Percentiles rank a stretch among this genome's conserved stretches.
These are phyloP conservation scores for Coleophora flavipennella DNA, from an alignment of 2,888 invertebrate species.

Conservation along the genomic window DNA sequence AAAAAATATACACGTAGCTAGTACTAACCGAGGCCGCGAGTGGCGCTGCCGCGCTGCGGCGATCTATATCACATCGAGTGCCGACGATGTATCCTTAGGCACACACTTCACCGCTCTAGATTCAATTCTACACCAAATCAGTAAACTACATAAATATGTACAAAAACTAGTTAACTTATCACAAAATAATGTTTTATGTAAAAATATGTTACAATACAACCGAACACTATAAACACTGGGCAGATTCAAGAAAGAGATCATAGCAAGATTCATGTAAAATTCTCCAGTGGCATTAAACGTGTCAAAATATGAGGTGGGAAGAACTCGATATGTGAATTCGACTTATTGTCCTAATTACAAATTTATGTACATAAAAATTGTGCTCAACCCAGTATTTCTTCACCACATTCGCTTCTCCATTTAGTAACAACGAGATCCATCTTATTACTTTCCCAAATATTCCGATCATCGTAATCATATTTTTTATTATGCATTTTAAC, in stretches of 20 bases:
- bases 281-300: conserved; percentile 32
- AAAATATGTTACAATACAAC: conserved; percentile 47
- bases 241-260: conserved; percentile 70
- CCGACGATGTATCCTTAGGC: conserved; percentile 25
- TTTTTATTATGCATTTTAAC: conserved; percentile 20
- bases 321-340: conserved; percentile 60
- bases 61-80: conserved; percentile 56
- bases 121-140: conserved; percentile 30
- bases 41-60: conserved; percentile 35
- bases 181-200: conserved; percentile 55
- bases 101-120: conserved; percentile 53
- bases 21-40: conserved; percentile 35
- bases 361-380: conserved; percentile 52
- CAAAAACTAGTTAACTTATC: conserved; percentile 59
- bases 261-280: conserved; percentile 62
- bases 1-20: conserved; percentile 49
- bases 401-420: conserved; percentile 29
- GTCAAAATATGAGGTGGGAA: conserved; percentile 47
- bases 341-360: conserved; percentile 60
- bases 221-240: conserved; percentile 65
- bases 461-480: neutral
- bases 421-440: conserved; percentile 49
- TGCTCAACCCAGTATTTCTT: conserved; percentile 63
- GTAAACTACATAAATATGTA: conserved; percentile 53
- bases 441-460: conserved; percentile 22